Base-by-base conservation (phyloP, 1,140 invertebrate species). In the Tetramorium alpestre region DNA sequence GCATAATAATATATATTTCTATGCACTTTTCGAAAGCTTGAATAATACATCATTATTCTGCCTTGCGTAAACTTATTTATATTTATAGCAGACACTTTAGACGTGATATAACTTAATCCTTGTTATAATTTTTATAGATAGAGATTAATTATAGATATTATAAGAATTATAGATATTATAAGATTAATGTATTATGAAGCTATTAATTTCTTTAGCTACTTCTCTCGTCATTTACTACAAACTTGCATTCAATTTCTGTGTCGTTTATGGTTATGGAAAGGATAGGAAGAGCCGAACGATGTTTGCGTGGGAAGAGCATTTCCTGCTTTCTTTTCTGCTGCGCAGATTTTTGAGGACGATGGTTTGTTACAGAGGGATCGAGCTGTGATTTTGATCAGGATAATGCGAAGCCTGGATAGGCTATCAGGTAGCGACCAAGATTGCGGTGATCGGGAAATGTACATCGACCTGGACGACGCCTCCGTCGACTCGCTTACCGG, bases 401-500 rank as follows among this genome's bases (percentile, higher is more conserved):
- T 94, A 95, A 95, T 95, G 95, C 93, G 95, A 92, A 95, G 93
- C 89, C 92, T 95, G 91, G 95, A 95, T 90, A 94, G 94, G 92
- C 93, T 94, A 91, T 95, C 95, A 85, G 92, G 94, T 88, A 95
- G 95, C 90, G 95, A 95, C 92, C 95, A 95, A 92, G 94, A 95
- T 90, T 95, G 93, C 67, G 93, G 89, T 89, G 94, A 95, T 94
- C 94, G 94, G 93, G 95, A 95, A 92, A 95, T 95, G 95, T 95
- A 95, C 91, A 95, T 95, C 94, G 95, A 95, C 90, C 93, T 95
- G 90, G 95, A 95, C 92, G 95, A 95, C 93, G 95, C 93, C 62
- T 95, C 95, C 76, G 94, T 95, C 72, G 95, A 95, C 92, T 95
- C 94, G 91, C 92, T 95, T 87, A 95, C 94, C 87, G 94, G 94